phyloP scores from a whole-genome alignment of 2,888 invertebrate genomes.

The Neoaliturus tenellus region DNA sequence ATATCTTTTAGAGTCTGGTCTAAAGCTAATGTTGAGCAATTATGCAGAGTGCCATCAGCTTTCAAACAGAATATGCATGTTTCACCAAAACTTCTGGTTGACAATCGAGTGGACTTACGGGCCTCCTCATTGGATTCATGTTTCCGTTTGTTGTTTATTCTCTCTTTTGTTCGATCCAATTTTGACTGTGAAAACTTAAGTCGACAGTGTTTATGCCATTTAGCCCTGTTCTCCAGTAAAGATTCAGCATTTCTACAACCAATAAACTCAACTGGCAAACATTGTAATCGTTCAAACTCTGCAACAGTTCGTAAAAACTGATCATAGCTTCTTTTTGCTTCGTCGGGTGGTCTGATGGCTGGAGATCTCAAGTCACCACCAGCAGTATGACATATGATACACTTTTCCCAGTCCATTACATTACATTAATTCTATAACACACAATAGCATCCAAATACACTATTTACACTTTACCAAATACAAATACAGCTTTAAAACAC shows the following conservation, averaged over 20 bases:
- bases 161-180: constrained; percentile 7
- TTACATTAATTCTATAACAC: background rate
- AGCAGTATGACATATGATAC: constrained; percentile 13
- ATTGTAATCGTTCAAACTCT: constrained; percentile 2
- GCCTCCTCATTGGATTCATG: background rate
- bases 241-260: background rate
- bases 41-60: background rate
- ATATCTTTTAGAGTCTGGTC: constrained; percentile 8
- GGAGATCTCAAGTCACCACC: constrained; percentile 9
- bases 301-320: background rate
- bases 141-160: constrained; percentile 1
- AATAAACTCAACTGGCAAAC: constrained; percentile 13
- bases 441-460: background rate
- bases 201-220: constrained; percentile 8
- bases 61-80: constrained; percentile 13
- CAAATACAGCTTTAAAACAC: background rate
- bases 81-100: background rate
- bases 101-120: constrained; percentile 1
- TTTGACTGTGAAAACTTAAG: constrained; percentile 7
- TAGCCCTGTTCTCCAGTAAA: constrained; percentile 9
- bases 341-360: constrained; percentile 9
- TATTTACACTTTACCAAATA: background rate
- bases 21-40: constrained; percentile 13
- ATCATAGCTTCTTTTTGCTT: constrained; percentile 6
- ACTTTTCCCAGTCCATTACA: background rate